Conservation (phyloP, 2,797 vertebrate genomes). For the Crax fasciolata region DNA sequence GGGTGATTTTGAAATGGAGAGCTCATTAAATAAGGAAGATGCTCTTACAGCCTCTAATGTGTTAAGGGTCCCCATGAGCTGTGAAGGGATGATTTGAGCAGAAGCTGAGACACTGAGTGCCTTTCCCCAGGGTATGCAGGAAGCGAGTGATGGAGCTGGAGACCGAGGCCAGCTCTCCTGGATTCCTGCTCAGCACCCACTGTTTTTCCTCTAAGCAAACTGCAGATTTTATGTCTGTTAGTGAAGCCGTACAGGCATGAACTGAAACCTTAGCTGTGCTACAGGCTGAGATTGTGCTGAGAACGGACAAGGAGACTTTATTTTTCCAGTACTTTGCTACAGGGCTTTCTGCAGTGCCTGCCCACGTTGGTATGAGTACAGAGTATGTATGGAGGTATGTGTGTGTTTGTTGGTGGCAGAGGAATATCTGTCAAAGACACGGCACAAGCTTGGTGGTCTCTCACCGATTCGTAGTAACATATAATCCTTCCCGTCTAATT, state of each 20-base stretch:
- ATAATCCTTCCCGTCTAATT: constrained; percentile 23
- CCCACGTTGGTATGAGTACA: not conserved
- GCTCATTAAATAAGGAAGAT: accelerated
- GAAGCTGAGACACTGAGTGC: not conserved
- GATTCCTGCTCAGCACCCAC: not conserved
- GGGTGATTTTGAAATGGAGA: not conserved
- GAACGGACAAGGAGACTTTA: not conserved
- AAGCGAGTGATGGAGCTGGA: not conserved
- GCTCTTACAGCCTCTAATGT: not conserved
- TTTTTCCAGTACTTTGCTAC: not conserved
- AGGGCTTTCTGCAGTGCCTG: not conserved
- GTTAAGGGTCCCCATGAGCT: not conserved
- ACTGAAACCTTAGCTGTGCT: not conserved
- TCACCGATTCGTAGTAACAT: not conserved
- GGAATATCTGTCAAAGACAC: not conserved
- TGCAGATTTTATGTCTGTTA: accelerated
- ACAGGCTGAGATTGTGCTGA: not conserved
- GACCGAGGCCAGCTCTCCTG: not conserved
- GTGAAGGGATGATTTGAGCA: not conserved
- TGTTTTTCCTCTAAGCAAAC: not conserved
- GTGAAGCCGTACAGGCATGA: not conserved
- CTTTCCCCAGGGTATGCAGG: not conserved
- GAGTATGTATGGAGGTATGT: accelerated
- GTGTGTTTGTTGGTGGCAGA: not conserved
- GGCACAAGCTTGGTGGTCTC: constrained; percentile 53